Evolutionary conservation across 2,888 invertebrate species (phyloP), one percentile per base, ranked within the genome.

Genomic region (Nephrotoma flavescens): DNA sequence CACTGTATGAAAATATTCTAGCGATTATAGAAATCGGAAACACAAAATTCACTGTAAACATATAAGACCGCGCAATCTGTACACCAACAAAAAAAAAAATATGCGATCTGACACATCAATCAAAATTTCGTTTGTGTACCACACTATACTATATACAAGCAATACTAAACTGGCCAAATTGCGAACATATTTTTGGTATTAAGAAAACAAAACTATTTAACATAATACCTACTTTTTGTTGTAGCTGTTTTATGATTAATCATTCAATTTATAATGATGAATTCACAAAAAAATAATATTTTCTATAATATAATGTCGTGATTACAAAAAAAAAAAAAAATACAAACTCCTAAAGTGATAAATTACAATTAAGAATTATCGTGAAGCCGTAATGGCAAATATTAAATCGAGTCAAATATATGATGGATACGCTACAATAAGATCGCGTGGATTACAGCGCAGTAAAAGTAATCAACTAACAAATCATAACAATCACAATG

Each of bases 351-450:
- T 15, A 31, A 31, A 52, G 52, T 15, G 15, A 52, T 52, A 52
- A 52, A 52, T 52, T 52, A 52, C 15, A 52, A 52, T 52, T 52
- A 52, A 52, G 31, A 52, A 52, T 52, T 52, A 52, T 31, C 52
- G 52, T 52, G 52, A 5, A 52, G 15, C 52, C 52, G 52, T 52
- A 52, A 83, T 88, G 90, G n/a, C 42, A 85, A 42, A 88, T 89
- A 44, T 89, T 88, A 83, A 89, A 89, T 92, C 85, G 19, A 86
- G 83, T 83, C 94, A 95, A 87, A 94, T 97, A 86, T 95, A 96
- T 91, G 97, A 97, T 91, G 97, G 97, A 87, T 97, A 96, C 92
- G 97, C 97, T 86, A 97, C 97, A n/a, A 96, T 97, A 89, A 93
- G 96, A 87, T 93, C 95, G 12, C 94, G 93, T 42, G 92, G 91